Percentiles rank a stretch among this genome's conserved stretches.
These are phyloP conservation scores for Ameiurus melas DNA, from an alignment of 2,113 vertebrate species.

Conservation along the genomic window DNA sequence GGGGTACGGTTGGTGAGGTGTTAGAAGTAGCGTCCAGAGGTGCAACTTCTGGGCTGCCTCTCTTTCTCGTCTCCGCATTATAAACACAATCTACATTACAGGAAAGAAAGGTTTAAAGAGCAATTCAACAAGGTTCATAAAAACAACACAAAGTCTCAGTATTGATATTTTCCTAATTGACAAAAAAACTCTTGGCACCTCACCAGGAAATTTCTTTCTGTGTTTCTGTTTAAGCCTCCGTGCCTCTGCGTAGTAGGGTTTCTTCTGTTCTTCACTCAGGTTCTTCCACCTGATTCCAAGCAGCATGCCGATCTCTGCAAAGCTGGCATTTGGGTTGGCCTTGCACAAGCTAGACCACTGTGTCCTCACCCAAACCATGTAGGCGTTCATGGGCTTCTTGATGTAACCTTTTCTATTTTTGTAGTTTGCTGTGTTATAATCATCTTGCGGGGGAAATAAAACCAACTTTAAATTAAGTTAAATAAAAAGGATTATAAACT, in stretches of 20 bases:
- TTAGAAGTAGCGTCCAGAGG: no score
- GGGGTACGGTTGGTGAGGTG: no score
- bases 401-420: slow-evolving; percentile 74
- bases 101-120: slow-evolving; percentile 9
- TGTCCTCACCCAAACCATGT: slow-evolving; percentile 82
- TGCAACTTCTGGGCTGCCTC: slow-evolving; percentile 56
- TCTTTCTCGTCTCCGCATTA: slow-evolving; percentile 76
- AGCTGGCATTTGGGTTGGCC: slow-evolving; percentile 70
- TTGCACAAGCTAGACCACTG: slow-evolving; percentile 74
- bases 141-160: background rate
- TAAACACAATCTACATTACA: slow-evolving; percentile 77
- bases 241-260: slow-evolving; percentile 81
- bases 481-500: background rate
- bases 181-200: background rate
- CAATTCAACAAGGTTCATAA: background rate
- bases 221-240: slow-evolving; percentile 79
- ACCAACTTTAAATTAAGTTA: background rate
- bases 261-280: slow-evolving; percentile 82
- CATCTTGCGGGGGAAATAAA: slow-evolving; percentile 66
- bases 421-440: slow-evolving; percentile 70
- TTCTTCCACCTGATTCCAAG: slow-evolving; percentile 83
- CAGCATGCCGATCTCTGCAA: slow-evolving; percentile 73
- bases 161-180: background rate
- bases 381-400: slow-evolving; percentile 87
- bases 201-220: slow-evolving; percentile 82